These are phyloP conservation scores for Phania funesta DNA, from an alignment of 2,888 invertebrate species.

Conservation along the genomic window DNA sequence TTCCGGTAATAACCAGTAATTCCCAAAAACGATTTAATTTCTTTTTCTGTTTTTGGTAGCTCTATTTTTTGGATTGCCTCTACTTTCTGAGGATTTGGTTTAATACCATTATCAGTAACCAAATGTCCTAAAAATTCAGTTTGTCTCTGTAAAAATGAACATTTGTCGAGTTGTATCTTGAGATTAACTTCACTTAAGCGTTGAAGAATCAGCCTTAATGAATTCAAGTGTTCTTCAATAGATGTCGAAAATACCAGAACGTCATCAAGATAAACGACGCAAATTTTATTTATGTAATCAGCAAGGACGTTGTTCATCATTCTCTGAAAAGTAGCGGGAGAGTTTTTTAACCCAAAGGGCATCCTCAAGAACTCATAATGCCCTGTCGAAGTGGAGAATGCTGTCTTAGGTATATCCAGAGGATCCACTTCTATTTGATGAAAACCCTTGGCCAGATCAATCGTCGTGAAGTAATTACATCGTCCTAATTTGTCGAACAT, in stretches of 20 bases:
- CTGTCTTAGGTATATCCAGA: slow-evolving; percentile 65
- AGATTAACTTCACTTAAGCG: no score
- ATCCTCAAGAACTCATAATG: slow-evolving; percentile 14
- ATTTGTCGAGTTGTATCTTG: slow-evolving; percentile 20
- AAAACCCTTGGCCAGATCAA: slow-evolving; percentile 61
- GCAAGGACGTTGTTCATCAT: slow-evolving; percentile 66
- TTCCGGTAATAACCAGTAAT: no score
- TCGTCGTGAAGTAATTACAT: slow-evolving; percentile 51
- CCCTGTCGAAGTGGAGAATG: slow-evolving; percentile 61
- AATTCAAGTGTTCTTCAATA: no score
- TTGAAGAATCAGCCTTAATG: no score
- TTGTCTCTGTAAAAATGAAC: slow-evolving; percentile 17
- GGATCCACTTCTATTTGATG: slow-evolving; percentile 69
- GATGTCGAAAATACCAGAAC: no score
- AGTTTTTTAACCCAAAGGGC: slow-evolving; percentile 8
- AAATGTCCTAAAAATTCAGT: slow-evolving; percentile 19
- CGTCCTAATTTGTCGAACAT: slow-evolving; percentile 53
- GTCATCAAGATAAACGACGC: slow-evolving; percentile 16
- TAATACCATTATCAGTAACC: slow-evolving; percentile 16
- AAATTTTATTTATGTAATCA: slow-evolving; percentile 60
- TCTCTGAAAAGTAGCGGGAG: slow-evolving; percentile 49
- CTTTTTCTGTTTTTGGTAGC: no score
- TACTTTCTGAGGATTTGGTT: slow-evolving; percentile 28
- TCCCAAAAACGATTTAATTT: no score
- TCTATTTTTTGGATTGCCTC: slow-evolving; percentile 3